Evolutionary conservation across 2,113 vertebrate species (phyloP), one percentile per base, ranked within the genome.

Genomic region (Junco hyemalis): DNA sequence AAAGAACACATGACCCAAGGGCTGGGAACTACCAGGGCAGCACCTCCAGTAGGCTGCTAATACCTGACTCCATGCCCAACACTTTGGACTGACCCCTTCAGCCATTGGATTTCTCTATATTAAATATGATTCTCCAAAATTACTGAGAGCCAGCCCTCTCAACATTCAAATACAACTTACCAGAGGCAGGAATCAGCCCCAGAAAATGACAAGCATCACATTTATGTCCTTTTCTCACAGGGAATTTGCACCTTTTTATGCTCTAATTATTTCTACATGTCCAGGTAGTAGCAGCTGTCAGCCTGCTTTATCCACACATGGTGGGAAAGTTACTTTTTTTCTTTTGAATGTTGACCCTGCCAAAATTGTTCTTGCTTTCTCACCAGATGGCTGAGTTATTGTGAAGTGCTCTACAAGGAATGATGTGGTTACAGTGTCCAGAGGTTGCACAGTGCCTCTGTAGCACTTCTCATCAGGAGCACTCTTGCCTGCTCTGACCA

Each of bases 231-330:
- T 90, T 72, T 66, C 64, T 96, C 1, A 2, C 22, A 28, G 71
- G 26, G 57, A 89, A 88, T 95, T 87, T 36, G n/a, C 74, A 83
- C 64, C 56, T 91, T 91, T 92, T 91, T 66, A 90, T 85, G 69
- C 71, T 76, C 74, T 89, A 90, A 91, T 90, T 93, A 77, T 25
- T 91, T 90, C 56, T 93, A 65, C 48, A 7, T 24, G 47, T 63
- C 68, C 87, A 87, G 68, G 64, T 86, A 80, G 63, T 14, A 91
- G 59, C 87, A 92, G 80, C 87, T 95, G 80, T 69, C 95, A 91
- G 69, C 63, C 61, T 91, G 82, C 38, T 91, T 95, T 90, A 89
- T 78, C 95, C 65, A 47, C 69, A 65, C 48, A 54, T 21, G 42
- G 71, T 73, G 31, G n/a, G 51, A 77, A 93, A 73, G 44, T 66